Evolutionary conservation across 2,888 invertebrate species (phyloP).

Genomic region (Chironomus riparius): DNA sequence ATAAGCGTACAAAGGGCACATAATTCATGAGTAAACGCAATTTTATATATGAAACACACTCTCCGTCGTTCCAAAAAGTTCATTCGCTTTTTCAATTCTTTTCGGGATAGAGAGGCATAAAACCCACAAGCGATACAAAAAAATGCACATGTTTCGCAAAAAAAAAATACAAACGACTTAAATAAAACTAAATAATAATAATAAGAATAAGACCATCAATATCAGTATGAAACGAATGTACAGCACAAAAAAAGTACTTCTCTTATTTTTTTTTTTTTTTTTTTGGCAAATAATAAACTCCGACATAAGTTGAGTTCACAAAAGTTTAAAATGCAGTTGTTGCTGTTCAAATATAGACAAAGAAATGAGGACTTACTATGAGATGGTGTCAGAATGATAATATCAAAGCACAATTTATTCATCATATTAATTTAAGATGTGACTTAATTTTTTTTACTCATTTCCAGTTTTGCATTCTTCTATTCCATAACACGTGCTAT

Average conservation of each 20-base stretch:
- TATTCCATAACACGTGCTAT: too few species aligned
- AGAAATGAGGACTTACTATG: neutral
- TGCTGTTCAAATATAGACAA: neutral
- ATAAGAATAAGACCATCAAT: neutral
- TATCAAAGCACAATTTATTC: too few species aligned
- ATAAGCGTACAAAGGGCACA: slow-evolving; percentile 3
- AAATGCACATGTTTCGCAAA: slow-evolving; percentile 14
- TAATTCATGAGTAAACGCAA: slow-evolving; percentile 10
- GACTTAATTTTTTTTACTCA: too few species aligned
- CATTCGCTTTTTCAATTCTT: slow-evolving; percentile 18
- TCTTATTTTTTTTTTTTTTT: neutral
- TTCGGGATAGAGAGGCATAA: slow-evolving; percentile 2
- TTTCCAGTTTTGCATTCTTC: too few species aligned
- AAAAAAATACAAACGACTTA: neutral
- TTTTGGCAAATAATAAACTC: slow-evolving; percentile 4
- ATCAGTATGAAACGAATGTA: neutral
- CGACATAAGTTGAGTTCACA: neutral
- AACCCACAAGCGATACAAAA: slow-evolving; percentile 19
- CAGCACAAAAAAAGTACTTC: neutral
- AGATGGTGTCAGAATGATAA: too few species aligned
- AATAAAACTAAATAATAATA: neutral
- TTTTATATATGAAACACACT: slow-evolving; percentile 2
- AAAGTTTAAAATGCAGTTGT: neutral
- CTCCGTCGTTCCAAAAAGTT: slow-evolving; percentile 8
- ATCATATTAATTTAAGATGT: too few species aligned